Percentiles rank a stretch among this genome's conserved stretches.
These are phyloP conservation scores for Molossus molossus DNA, from an alignment of 2,797 vertebrate species.

Conservation along the genomic window DNA sequence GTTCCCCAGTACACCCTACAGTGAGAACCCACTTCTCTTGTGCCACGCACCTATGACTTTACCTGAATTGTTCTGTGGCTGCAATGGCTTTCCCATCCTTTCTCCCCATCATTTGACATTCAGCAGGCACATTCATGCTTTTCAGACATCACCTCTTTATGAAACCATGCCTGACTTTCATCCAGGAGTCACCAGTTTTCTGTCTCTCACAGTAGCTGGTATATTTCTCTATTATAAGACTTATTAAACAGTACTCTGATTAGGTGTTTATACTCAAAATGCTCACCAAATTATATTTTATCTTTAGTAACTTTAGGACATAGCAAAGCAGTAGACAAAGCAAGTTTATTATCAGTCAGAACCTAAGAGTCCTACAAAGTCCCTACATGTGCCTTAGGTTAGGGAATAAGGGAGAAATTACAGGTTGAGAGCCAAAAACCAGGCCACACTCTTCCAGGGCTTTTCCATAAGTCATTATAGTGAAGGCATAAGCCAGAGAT, in stretches of 20 bases:
- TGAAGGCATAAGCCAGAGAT: background rate
- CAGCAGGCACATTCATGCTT: constrained; percentile 31
- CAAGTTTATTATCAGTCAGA: constrained; percentile 20
- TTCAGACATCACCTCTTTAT: constrained; percentile 28
- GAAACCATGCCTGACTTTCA: constrained; percentile 53
- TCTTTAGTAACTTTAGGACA: background rate
- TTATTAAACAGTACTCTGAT: constrained; percentile 34
- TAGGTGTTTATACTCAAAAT: constrained; percentile 5
- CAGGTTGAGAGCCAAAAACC: background rate
- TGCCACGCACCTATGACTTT: background rate
- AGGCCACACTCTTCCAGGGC: background rate
- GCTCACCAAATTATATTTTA: background rate
- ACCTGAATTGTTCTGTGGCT: background rate
- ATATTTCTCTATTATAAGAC: constrained; percentile 29
- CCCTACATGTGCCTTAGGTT: background rate
- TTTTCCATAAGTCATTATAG: constrained; percentile 40
- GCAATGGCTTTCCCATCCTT: background rate
- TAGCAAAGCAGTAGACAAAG: background rate
- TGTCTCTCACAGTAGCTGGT: background rate
- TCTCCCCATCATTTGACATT: constrained; percentile 2
- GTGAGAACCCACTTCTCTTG: background rate
- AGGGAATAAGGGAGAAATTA: background rate
- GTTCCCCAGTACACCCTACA: background rate
- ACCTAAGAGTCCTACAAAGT: background rate
- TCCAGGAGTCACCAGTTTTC: constrained; percentile 26